These are phyloP conservation scores for Trichomalopsis sarcophagae DNA, from an alignment of 1,140 invertebrate genomes.

Conservation along the genomic window DNA sequence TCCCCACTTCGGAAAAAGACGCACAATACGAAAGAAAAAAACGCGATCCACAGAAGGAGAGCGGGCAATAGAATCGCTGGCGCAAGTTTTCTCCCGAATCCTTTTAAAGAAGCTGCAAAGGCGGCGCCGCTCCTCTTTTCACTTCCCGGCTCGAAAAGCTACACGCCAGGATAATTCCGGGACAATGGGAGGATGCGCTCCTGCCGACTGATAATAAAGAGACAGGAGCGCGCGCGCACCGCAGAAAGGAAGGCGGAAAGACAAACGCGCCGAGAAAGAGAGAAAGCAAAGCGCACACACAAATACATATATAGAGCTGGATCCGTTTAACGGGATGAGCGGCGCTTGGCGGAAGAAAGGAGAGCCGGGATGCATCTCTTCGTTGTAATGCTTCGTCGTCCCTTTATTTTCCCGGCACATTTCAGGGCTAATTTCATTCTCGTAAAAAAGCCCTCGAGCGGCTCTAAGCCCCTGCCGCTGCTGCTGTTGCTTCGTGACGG, in stretches of 20 bases:
- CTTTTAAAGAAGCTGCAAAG: conserved; percentile 39
- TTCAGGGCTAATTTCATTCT: conserved; percentile 63
- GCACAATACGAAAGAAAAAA: conserved; percentile 1
- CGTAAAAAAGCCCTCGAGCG: conserved; percentile 54
- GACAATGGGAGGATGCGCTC: conserved; percentile 61
- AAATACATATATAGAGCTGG: conserved; percentile 28
- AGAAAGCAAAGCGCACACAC: conserved; percentile 3
- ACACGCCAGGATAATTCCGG: conserved; percentile 53
- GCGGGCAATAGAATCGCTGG: background rate
- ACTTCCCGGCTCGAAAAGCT: conserved; percentile 32
- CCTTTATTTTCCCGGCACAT: conserved; percentile 58
- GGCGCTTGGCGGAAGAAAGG: conserved; percentile 44
- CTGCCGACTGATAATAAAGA: conserved; percentile 47
- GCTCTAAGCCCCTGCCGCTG: conserved; percentile 5
- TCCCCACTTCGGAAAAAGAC: background rate
- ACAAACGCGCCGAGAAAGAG: conserved; percentile 45
- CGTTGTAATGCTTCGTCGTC: background rate
- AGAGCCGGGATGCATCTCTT: conserved; percentile 18
- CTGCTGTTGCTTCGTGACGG: background rate
- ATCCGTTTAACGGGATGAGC: conserved; percentile 62
- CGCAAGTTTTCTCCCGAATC: conserved; percentile 43
- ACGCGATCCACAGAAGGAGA: conserved; percentile 12
- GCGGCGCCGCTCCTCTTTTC: conserved; percentile 23
- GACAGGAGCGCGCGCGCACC: background rate
- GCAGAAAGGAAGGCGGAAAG: conserved; percentile 30